These are phyloP conservation scores for Harpalus rufipes DNA, from an alignment of 2,888 invertebrate species.

Conservation along the genomic window DNA sequence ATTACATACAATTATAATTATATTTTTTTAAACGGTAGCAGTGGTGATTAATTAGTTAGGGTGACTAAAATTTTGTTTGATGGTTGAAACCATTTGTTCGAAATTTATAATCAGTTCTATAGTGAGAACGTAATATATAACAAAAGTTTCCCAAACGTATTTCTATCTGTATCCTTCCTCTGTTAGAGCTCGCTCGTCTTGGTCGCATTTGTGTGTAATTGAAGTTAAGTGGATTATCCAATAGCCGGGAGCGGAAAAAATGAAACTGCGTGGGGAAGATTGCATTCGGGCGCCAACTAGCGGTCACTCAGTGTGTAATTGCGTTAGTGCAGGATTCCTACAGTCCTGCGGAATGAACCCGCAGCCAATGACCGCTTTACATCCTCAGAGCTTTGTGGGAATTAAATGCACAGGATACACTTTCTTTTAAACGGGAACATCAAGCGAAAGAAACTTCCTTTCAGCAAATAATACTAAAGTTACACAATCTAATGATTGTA, in stretches of 20 bases:
- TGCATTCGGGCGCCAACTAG: conserved; percentile 26
- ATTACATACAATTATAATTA: no score
- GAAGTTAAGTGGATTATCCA: conserved; percentile 39
- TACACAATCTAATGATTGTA: no score
- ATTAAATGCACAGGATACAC: neutral
- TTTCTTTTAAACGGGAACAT: neutral
- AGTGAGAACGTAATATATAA: no score
- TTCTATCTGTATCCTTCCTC: no score
- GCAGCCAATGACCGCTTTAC: conserved; percentile 19
- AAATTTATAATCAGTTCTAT: no score
- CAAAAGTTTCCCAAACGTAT: neutral
- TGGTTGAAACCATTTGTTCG: no score
- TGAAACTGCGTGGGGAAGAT: conserved; percentile 37
- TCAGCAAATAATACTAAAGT: neutral
- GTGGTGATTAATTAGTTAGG: no score
- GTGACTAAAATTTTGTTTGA: no score
- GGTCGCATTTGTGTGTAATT: conserved; percentile 30
- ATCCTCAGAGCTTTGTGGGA: conserved; percentile 5
- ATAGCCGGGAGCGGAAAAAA: conserved; percentile 15
- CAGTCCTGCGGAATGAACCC: neutral
- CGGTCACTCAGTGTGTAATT: conserved; percentile 43
- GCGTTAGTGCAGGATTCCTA: conserved; percentile 28
- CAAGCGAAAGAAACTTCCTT: neutral
- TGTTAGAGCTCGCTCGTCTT: neutral
- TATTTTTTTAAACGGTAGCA: no score